A percentile compares a stretch with the other conserved stretches of the same genome.
phyloP scores from a whole-genome alignment of 2,113 vertebrate genomes.

The Misgurnus anguillicaudatus region DNA sequence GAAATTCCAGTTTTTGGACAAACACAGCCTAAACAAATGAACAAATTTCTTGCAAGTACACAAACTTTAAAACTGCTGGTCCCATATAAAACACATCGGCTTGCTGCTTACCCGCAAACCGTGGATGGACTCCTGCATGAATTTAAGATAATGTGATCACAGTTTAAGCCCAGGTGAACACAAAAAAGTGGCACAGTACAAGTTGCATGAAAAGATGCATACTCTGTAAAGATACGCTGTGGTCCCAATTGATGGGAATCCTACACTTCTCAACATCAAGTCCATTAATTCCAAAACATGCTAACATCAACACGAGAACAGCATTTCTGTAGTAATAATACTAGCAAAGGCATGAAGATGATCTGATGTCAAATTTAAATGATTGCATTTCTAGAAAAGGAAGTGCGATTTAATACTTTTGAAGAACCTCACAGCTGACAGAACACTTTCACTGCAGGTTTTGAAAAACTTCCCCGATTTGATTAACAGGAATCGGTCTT shows the following conservation, averaged over 20 bases:
- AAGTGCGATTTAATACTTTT: not conserved
- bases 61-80: constrained; percentile 32
- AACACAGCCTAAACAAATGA: constrained; percentile 61
- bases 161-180: constrained; percentile 46
- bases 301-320: constrained; percentile 32
- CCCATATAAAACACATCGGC: constrained; percentile 6
- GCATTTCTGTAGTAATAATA: constrained; percentile 12
- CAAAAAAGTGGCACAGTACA: constrained; percentile 45
- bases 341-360: constrained; percentile 3
- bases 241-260: constrained; percentile 41
- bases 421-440: constrained; percentile 7
- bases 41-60: constrained; percentile 39
- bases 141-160: constrained; percentile 62
- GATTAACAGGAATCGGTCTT: constrained; percentile 11
- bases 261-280: constrained; percentile 31
- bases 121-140: constrained; percentile 50
- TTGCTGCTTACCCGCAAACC: constrained; percentile 8
- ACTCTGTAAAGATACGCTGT: constrained; percentile 43
- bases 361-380: not conserved
- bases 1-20: constrained; percentile 55
- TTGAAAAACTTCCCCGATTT: constrained; percentile 18
- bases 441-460: constrained; percentile 1
- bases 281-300: constrained; percentile 30
- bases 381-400: constrained; percentile 15
- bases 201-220: constrained; percentile 54